Evolutionary conservation across 2,113 vertebrate species (phyloP).

Genomic region (Periophthalmodon schlosseri): DNA sequence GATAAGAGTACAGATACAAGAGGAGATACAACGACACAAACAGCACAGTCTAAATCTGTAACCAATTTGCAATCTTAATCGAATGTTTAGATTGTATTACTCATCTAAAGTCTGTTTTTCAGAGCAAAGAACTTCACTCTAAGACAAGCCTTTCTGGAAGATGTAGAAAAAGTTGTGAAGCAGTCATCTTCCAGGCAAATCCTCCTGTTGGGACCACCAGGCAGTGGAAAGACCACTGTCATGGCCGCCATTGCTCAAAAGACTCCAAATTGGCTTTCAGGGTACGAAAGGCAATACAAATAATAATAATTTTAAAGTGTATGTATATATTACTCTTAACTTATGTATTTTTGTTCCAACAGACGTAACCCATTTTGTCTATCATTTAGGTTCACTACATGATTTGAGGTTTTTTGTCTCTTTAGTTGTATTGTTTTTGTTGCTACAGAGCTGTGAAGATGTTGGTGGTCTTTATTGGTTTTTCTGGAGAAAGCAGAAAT

Average conservation of each 20-base stretch:
- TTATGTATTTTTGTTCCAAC: too few relatives aligned
- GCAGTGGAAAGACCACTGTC: slow-evolving; percentile 70
- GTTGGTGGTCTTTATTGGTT: slow-evolving; percentile 61
- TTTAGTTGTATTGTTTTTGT: background rate
- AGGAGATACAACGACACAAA: slow-evolving; percentile 61
- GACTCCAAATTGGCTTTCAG: slow-evolving; percentile 61
- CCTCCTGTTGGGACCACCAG: slow-evolving; percentile 63
- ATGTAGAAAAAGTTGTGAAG: slow-evolving; percentile 51
- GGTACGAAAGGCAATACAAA: slow-evolving; percentile 50
- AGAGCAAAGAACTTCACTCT: slow-evolving; percentile 56
- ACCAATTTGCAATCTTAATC: slow-evolving; percentile 27
- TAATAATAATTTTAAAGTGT: too few relatives aligned
- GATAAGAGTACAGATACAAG: slow-evolving; percentile 33
- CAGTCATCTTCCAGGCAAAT: slow-evolving; percentile 34
- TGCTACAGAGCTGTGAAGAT: slow-evolving; percentile 45
- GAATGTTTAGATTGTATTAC: background rate
- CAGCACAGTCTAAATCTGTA: slow-evolving; percentile 58
- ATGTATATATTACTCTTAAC: too few relatives aligned
- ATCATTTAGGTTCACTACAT: too few relatives aligned
- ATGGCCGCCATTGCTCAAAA: slow-evolving; percentile 64
- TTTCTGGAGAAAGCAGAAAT: slow-evolving; percentile 64
- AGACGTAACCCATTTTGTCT: too few relatives aligned
- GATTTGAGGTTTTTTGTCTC: too few relatives aligned
- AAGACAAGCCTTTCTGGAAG: slow-evolving; percentile 60
- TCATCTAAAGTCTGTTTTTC: background rate